phyloP scores from a whole-genome alignment of 2,888 invertebrate genomes.

The Onthophagus sagittarius region DNA sequence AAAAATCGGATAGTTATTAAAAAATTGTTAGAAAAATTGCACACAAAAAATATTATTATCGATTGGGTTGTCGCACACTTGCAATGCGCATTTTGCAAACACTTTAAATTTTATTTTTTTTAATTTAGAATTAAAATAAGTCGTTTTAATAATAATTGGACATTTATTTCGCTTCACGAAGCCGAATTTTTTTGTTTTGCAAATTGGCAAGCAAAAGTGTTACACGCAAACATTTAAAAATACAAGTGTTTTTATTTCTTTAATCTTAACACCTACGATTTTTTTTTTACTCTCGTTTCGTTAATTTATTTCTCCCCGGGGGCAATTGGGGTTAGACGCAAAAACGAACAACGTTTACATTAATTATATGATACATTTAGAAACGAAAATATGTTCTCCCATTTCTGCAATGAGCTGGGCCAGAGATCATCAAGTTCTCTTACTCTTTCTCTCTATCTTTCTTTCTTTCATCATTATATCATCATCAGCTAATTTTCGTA shows the following conservation, averaged over 20 bases:
- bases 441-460: conserved; percentile 23
- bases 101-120: background rate
- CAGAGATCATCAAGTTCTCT: conserved; percentile 26
- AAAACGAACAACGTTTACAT: background rate
- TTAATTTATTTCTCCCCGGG: conserved; percentile 11
- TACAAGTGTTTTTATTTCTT: conserved; percentile 36
- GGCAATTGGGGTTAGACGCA: conserved; percentile 11
- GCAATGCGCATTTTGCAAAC: background rate
- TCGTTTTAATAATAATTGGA: background rate
- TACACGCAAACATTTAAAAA: conserved; percentile 51
- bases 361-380: conserved; percentile 25
- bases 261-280: conserved; percentile 38
- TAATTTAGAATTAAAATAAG: background rate
- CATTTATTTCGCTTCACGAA: background rate
- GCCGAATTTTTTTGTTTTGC: conserved; percentile 27
- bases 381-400: conserved; percentile 23
- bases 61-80: background rate
- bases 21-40: background rate
- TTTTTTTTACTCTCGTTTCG: conserved; percentile 23
- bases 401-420: conserved; percentile 27
- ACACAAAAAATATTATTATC: conserved; percentile 17
- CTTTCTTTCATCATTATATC: conserved; percentile 31
- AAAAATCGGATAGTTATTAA: background rate
- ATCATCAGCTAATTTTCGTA: conserved; percentile 23
- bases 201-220: conserved; percentile 44